These are phyloP conservation scores for Balearica regulorum DNA, from an alignment of 2,797 vertebrate species.

Conservation along the genomic window DNA sequence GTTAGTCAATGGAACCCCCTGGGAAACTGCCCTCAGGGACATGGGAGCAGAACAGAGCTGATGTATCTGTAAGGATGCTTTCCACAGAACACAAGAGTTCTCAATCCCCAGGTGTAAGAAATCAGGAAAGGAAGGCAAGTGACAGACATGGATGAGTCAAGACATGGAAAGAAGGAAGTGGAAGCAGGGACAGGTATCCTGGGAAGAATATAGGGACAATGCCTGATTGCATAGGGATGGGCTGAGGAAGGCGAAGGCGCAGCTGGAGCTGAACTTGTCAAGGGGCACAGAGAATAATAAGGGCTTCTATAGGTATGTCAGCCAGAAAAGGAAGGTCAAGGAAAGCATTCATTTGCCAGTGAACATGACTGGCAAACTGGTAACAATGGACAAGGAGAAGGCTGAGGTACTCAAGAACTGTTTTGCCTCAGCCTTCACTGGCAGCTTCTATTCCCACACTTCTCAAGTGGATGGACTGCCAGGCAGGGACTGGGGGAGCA, in stretches of 20 bases:
- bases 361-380: not conserved
- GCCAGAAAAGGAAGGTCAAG: not conserved
- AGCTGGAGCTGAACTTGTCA: not conserved
- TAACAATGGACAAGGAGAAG: not conserved
- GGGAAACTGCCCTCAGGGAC: not conserved
- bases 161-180: not conserved
- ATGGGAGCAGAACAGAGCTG: not conserved
- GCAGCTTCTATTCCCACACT: no score
- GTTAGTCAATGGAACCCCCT: not conserved
- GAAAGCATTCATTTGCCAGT: no score
- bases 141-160: not conserved
- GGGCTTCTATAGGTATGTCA: not conserved
- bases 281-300: not conserved
- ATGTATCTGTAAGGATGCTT: not conserved
- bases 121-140: not conserved
- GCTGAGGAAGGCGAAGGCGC: not conserved
- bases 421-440: not conserved
- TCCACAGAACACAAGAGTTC: not conserved
- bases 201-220: not conserved
- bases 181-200: not conserved
- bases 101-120: not conserved
- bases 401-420: not conserved
- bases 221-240: not conserved
- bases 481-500: not conserved
- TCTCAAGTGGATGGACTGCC: not conserved